Evolutionary conservation across 2,797 vertebrate genomes (phyloP), one percentile per base, ranked within the genome.

Genomic region (Toxotes lorentzi): DNA sequence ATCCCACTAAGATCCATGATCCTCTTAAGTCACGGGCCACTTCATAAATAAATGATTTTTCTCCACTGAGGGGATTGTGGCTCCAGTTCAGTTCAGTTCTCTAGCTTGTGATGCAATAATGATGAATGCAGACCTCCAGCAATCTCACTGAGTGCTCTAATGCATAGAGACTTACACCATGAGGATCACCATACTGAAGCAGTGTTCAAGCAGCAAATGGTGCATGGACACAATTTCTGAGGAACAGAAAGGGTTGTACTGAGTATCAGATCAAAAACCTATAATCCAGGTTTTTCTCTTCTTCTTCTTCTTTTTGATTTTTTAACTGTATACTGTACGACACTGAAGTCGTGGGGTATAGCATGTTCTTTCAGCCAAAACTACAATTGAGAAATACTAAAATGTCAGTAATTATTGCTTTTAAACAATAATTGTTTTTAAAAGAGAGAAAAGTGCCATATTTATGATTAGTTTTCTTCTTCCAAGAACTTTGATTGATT

Each of bases 31-130:
- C 90, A 88, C 38, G 63, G 78, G 78, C 75, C 87, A 84, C 85
- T 90, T 91, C 88, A 92, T 93, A 79, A 92, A 91, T 91, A 93
- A 91, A 86, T 89, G n/a, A 91, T 90, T 59, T 30, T 74, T 86
- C 69, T 87, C 64, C 79, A 47, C 73, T 62, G 78, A 83, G 81
- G 79, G 69, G 78, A 48, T 85, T 84, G 82, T 68, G 86, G 85
- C 75, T 90, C 58, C 68, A 70, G 41, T 82, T 77, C 76, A 65
- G 76, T 82, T 81, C 83, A 89, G 72, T 84, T 87, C 83, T 80
- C 72, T 19, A 30, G 67, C 81, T 78, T 86, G 79, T 73, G 83
- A 85, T 90, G 76, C 85, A 87, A 73, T 82, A 87, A 86, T 88
- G 70, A 88, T 89, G 79, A 86, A 90, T 41, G 53, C 67, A 76